phyloP scores from a whole-genome alignment of 2,113 vertebrate species.

The Sminthopsis crassicaudata region DNA sequence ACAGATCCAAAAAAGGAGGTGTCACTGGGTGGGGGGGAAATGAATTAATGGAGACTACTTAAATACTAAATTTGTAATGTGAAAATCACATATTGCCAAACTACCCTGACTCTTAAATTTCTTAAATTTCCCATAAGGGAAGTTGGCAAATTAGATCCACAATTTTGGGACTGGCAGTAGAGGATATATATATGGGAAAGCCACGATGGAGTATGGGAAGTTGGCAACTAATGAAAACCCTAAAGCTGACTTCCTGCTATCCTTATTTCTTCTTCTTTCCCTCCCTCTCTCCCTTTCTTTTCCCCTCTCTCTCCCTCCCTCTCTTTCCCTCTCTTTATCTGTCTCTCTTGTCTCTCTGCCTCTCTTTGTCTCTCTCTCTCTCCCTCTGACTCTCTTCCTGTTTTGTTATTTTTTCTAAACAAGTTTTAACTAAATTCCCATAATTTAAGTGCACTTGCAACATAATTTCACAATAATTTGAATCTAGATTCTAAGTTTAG shows the following conservation, averaged over 20 bases:
- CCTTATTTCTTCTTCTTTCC: not conserved
- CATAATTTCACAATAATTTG: not conserved
- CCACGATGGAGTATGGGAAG: not conserved
- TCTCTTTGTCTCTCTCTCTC: no score
- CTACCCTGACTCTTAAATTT: not conserved
- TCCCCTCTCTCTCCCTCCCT: no score
- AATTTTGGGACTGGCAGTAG: not conserved
- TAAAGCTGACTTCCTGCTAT: not conserved
- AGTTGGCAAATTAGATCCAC: not conserved
- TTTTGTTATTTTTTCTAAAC: not conserved
- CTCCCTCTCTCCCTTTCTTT: not conserved
- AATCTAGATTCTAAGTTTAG: not conserved
- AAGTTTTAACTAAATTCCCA: not conserved
- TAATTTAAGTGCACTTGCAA: not conserved
- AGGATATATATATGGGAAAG: not conserved
- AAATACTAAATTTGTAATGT: not conserved
- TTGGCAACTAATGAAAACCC: not conserved
- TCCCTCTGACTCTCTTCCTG: no score
- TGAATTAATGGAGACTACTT: not conserved
- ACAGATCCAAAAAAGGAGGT: not conserved
- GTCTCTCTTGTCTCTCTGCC: no score
- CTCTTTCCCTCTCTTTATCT: not conserved
- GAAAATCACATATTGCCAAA: not conserved
- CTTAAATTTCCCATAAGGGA: not conserved
- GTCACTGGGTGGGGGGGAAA: not conserved